Base-by-base conservation (phyloP, 2,888 invertebrate species). In the Drosophila eohydei region DNA sequence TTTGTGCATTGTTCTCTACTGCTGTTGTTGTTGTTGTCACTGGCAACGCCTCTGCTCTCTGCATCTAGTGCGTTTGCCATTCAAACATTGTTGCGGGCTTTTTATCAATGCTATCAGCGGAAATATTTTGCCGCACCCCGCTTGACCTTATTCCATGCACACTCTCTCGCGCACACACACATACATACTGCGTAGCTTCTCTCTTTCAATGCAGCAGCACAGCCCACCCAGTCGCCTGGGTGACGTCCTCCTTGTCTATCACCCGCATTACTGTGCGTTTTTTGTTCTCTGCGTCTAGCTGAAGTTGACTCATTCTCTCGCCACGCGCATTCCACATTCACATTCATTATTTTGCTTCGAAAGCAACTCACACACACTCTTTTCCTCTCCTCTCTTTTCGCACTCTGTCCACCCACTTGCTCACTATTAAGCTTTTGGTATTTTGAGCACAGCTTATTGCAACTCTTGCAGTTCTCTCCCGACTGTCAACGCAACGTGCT, bases 61-160 rank as follows among this genome's bases (percentile, higher is more conserved):
- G 36, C 26, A 36, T 38, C 46, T 59, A 48, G 30, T 63, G 32
- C 43, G 44, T 46, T 52, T 61, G 41, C 38, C 65, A 82, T 76
- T 79, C 76, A 73, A 80, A 43, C 59, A 71, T 70, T 65, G 67
- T 65, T 66, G 50, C 60, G 61, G 52, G 46, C 46, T 46, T 56
- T 76, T 74, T 78, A 79, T 79, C 75, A 79, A 75, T 63, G 60
- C 80, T 87, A 87, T 83, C 85, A 88, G 80, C 88, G 73, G 78
- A 85, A 88, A 80, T 66, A 82, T 85, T 85, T 82, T 80, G 83
- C 88, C 86, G 88, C 83, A 85, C 88, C 88, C 88, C 88, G 86
- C 83, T 78, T 83, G 86, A 83, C 88, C 83, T 85, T 80, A 85
- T 85, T 84, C 28, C 58, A 32, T 8, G 8, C 41, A 12, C 12